phyloP scores from a whole-genome alignment of 2,888 invertebrate genomes.

The Ophion costatus region DNA sequence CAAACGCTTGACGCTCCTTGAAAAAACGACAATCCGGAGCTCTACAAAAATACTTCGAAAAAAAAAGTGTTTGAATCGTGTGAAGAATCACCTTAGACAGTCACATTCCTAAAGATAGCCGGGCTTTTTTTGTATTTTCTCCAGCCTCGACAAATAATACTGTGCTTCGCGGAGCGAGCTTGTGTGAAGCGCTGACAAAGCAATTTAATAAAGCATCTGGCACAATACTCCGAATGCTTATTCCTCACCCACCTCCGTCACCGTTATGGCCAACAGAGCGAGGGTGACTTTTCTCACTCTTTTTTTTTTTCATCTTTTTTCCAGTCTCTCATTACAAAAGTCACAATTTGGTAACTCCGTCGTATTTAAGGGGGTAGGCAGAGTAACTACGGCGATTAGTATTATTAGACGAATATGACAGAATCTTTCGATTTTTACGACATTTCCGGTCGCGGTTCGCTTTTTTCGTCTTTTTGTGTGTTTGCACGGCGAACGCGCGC shows the following conservation, averaged over 20 bases:
- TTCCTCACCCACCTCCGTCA: neutral
- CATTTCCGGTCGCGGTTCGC: neutral
- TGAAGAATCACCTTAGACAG: neutral
- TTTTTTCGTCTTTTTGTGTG: neutral
- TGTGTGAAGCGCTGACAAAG: conserved; percentile 81
- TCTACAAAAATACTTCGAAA: neutral
- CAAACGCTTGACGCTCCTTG: too few species aligned
- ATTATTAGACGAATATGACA: conserved; percentile 81
- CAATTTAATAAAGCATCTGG: conserved; percentile 80
- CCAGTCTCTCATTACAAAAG: neutral
- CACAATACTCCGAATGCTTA: conserved; percentile 69
- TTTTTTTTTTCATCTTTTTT: conserved; percentile 1
- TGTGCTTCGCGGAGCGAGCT: conserved; percentile 81
- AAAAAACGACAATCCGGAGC: neutral
- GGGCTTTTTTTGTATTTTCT: conserved; percentile 12
- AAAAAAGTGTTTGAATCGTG: neutral
- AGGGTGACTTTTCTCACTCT: neutral
- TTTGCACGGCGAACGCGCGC: neutral
- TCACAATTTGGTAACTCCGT: conserved; percentile 54
- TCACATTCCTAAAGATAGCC: conserved; percentile 4
- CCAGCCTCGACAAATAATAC: conserved; percentile 46
- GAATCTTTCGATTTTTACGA: conserved; percentile 36
- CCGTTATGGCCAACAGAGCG: neutral
- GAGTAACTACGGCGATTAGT: conserved; percentile 78
- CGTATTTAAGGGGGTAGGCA: conserved; percentile 71